phyloP scores from a whole-genome alignment of 2,113 vertebrate species.

The Mormyrus lacerda region DNA sequence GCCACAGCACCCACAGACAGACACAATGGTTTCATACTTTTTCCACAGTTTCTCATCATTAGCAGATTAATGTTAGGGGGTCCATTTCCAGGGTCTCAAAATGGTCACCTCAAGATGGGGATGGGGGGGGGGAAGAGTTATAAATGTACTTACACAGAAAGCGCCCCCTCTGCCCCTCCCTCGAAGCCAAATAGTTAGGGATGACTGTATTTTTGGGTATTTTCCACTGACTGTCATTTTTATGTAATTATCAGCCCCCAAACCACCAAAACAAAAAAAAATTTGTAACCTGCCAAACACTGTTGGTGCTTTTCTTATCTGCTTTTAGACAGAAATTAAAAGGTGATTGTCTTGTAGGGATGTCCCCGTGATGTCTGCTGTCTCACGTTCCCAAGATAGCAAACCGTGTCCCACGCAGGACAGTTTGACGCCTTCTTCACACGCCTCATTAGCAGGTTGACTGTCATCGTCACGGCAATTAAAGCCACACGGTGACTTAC shows the following conservation, averaged over 20 bases:
- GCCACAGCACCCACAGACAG: not conserved
- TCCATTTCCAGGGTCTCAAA: not conserved
- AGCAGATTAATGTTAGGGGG: not conserved
- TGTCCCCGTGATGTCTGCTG: not conserved
- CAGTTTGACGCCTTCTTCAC: not conserved
- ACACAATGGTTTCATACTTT: not conserved
- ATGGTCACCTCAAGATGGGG: no score
- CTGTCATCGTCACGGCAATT: not conserved
- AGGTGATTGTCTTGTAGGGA: not conserved
- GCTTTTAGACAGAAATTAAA: not conserved
- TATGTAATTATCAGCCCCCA: conserved; percentile 1
- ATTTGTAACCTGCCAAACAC: not conserved
- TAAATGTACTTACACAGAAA: not conserved
- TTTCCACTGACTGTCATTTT: not conserved
- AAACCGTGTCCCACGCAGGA: not conserved
- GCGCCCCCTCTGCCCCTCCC: not conserved
- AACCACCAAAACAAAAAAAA: not conserved
- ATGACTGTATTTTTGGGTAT: not conserved
- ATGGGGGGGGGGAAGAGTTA: no score
- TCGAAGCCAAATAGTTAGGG: not conserved
- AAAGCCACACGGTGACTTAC: not conserved
- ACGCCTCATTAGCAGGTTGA: not conserved
- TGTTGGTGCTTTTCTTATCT: not conserved
- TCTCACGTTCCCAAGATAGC: not conserved
- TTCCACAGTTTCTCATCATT: not conserved